Percentiles rank a stretch among this genome's conserved stretches.
These are phyloP conservation scores for Reinhardtius hippoglossoides DNA, from an alignment of 2,113 vertebrate species.

Conservation along the genomic window DNA sequence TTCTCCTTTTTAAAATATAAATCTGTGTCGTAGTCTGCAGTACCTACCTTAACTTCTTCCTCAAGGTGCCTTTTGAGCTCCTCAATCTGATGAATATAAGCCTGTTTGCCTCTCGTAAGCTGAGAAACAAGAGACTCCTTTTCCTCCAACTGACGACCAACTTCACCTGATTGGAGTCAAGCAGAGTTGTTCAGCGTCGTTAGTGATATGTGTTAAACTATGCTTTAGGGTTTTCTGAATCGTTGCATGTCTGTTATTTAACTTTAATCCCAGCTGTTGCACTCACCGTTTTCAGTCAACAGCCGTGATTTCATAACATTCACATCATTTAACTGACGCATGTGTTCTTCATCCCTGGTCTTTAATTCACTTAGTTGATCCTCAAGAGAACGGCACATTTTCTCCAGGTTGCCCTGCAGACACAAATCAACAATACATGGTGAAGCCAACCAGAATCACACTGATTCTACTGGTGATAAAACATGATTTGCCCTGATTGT, in stretches of 20 bases:
- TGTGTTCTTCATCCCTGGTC: slow-evolving; percentile 89
- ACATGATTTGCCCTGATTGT: not conserved
- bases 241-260: not conserved
- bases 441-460: not conserved
- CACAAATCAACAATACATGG: not conserved
- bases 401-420: slow-evolving; percentile 87
- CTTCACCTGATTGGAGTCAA: slow-evolving; percentile 75
- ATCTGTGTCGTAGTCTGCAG: slow-evolving; percentile 1
- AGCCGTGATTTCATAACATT: slow-evolving; percentile 85
- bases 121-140: slow-evolving; percentile 80
- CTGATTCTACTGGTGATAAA: slow-evolving; percentile 2
- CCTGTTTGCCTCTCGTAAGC: slow-evolving; percentile 85
- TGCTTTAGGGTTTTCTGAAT: not conserved
- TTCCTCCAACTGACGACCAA: slow-evolving; percentile 85
- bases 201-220: not conserved
- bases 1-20: not conserved
- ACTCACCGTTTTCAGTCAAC: slow-evolving; percentile 81
- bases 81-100: slow-evolving; percentile 85
- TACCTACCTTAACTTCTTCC: slow-evolving; percentile 83
- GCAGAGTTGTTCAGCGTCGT: not conserved
- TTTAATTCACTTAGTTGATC: slow-evolving; percentile 92
- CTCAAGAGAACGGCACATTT: slow-evolving; percentile 89
- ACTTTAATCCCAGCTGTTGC: not conserved
- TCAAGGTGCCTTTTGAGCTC: slow-evolving; percentile 88
- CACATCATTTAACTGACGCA: slow-evolving; percentile 86